phyloP scores from a whole-genome alignment of 2,797 vertebrate species.

The Microchirus variegatus region DNA sequence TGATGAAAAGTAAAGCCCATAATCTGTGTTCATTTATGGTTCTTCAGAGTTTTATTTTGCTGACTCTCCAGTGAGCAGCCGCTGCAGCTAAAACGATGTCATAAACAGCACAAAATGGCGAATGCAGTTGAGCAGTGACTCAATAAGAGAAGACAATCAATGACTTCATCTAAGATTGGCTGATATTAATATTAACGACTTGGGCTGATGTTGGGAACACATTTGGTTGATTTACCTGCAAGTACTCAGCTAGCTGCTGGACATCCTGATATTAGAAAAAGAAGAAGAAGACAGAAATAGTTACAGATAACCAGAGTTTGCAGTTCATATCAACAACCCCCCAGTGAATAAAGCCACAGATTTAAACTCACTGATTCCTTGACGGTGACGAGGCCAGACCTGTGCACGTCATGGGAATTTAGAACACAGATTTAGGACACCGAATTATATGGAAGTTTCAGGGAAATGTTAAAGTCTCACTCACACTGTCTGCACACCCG shows the following conservation, averaged over 20 bases:
- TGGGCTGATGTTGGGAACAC: neutral
- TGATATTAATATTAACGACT: neutral
- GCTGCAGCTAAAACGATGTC: too few species aligned
- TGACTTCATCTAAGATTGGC: too few species aligned
- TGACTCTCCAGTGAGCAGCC: too few species aligned
- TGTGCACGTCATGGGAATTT: constrained; percentile 35
- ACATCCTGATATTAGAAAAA: constrained; percentile 70
- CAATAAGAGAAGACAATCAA: too few species aligned
- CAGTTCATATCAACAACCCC: neutral
- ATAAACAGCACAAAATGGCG: too few species aligned
- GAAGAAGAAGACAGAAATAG: constrained; percentile 20
- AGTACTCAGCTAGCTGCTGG: constrained; percentile 73
- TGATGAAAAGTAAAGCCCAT: too few species aligned
- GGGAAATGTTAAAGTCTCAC: constrained; percentile 34
- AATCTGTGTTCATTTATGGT: too few species aligned
- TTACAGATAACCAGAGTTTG: neutral
- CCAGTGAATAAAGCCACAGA: neutral
- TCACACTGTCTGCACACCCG: constrained; percentile 78
- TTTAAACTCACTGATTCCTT: constrained; percentile 76
- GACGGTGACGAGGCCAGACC: constrained; percentile 69
- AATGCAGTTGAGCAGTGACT: too few species aligned
- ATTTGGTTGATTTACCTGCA: constrained; percentile 75
- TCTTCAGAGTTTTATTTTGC: too few species aligned
- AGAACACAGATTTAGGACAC: neutral
- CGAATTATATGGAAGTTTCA: neutral